Base-by-base conservation (phyloP, 2,888 invertebrate species). In the Drosophila formosana region DNA sequence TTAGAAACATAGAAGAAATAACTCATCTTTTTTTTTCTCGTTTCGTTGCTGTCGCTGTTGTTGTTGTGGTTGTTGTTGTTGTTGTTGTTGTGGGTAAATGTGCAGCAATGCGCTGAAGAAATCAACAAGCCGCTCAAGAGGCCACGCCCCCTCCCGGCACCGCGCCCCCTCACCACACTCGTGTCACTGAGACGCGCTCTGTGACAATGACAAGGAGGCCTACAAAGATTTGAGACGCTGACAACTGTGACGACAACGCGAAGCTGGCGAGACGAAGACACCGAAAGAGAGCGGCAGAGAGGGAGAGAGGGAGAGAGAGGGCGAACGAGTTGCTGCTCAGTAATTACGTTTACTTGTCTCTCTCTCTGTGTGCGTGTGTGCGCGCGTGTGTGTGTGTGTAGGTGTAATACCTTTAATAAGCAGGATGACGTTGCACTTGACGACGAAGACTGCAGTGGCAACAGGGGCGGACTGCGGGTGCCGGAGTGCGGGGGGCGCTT, bases 361-460 rank as follows among this genome's bases (percentile, higher is more conserved):
- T 30, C 30, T 55, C 18, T 58, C 23, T 13, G 8, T 56, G 53
- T 39, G 57, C 30, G 34, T 55, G 58, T 61, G 41, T 23, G 8
- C 51, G 53, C 32, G 57, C 30, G 34, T 55, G 58, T 61, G 18
- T 18, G 18, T 43, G 13, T 73, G 83, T 74, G 84, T 81, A 69
- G 84, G 85, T 82, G 82, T 81, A 83, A 83, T 87, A 84, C 87
- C 83, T 87, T 81, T 83, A 83, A 87, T 84, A 84, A 83, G 83
- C 85, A 84, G 83, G 85, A 83, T 83, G 83, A 83, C 82, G 83
- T 82, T 83, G 83, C 88, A 87, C 87, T 83, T 78, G 82, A 81
- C 62, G 66, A 62, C 57, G 30, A 47, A 57, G 26, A 55, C 56
- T 65, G 71, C 70, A 70, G 69, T 51, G 9, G 32, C 50, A 53